Percentiles rank a stretch among this genome's conserved stretches.
phyloP scores from a whole-genome alignment of 2,797 vertebrate genomes.

The Crenichthys baileyi region DNA sequence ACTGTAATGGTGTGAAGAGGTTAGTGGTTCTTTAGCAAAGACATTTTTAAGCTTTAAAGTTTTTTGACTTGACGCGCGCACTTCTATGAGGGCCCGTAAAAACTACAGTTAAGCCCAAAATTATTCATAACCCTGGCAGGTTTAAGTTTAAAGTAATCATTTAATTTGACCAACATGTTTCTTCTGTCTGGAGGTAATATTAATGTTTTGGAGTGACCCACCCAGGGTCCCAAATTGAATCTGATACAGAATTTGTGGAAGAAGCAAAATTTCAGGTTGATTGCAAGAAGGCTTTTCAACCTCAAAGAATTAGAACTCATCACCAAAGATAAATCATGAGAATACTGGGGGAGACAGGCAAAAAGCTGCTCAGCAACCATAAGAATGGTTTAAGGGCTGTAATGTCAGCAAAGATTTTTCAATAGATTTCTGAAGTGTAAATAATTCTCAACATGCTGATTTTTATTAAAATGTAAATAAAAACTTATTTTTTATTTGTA shows the following conservation, averaged over 20 bases:
- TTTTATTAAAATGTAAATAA: too few relatives aligned
- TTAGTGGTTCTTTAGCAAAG: neutral
- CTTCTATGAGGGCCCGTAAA: neutral
- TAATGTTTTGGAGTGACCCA: neutral
- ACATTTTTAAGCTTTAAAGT: neutral
- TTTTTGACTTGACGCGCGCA: neutral
- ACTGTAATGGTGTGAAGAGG: neutral
- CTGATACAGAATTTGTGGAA: neutral
- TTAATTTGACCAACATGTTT: neutral
- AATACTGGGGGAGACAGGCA: too few relatives aligned
- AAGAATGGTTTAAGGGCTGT: too few relatives aligned
- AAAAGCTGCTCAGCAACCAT: too few relatives aligned
- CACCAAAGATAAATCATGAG: too few relatives aligned
- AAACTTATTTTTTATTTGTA: too few relatives aligned
- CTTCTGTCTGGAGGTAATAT: neutral
- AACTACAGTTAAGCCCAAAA: neutral
- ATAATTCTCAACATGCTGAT: neutral
- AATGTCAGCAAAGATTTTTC: too few relatives aligned
- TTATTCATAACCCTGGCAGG: neutral
- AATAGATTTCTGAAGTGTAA: too few relatives aligned
- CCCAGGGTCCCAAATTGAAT: neutral
- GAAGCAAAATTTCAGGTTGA: too few relatives aligned
- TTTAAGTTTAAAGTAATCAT: neutral
- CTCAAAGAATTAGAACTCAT: too few relatives aligned
- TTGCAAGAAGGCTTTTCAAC: too few relatives aligned